Conservation (phyloP, 2,113 vertebrate species). For the Esox niger region DNA sequence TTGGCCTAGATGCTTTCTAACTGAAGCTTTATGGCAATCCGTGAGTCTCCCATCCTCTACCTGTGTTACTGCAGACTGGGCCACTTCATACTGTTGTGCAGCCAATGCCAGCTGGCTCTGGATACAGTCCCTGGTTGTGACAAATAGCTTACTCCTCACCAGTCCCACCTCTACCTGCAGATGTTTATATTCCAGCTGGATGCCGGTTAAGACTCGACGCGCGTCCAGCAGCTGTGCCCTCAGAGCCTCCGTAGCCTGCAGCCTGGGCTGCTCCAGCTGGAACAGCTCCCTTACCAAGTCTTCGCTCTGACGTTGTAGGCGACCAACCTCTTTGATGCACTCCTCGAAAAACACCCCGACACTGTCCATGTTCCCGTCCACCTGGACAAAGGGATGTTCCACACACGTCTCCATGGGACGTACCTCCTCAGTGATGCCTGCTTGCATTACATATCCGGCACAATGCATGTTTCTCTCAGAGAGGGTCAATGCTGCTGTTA, state of each 20-base stretch:
- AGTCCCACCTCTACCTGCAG: constrained; percentile 77
- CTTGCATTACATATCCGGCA: not conserved
- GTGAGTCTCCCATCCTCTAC: constrained; percentile 24
- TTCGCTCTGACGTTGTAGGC: constrained; percentile 77
- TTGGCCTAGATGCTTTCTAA: not conserved
- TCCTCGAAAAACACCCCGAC: constrained; percentile 53
- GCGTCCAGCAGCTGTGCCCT: constrained; percentile 73
- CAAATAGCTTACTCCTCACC: constrained; percentile 84
- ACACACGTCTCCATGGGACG: not conserved
- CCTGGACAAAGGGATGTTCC: not conserved
- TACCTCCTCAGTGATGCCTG: not conserved
- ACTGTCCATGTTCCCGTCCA: constrained; percentile 27
- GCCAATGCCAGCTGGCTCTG: constrained; percentile 84
- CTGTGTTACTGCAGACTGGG: constrained; percentile 70
- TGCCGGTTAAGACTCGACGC: constrained; percentile 71
- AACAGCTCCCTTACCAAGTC: constrained; percentile 75
- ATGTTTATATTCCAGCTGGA: constrained; percentile 76
- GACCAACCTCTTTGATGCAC: constrained; percentile 78
- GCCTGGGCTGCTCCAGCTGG: constrained; percentile 77
- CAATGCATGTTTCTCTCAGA: not conserved
- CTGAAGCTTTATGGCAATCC: not conserved
- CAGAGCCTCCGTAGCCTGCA: constrained; percentile 74
- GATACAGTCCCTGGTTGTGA: constrained; percentile 81
- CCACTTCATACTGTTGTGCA: constrained; percentile 76
- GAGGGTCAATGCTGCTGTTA: not conserved